Conservation (phyloP, 2,113 vertebrate genomes). For the Trachemys scripta region DNA sequence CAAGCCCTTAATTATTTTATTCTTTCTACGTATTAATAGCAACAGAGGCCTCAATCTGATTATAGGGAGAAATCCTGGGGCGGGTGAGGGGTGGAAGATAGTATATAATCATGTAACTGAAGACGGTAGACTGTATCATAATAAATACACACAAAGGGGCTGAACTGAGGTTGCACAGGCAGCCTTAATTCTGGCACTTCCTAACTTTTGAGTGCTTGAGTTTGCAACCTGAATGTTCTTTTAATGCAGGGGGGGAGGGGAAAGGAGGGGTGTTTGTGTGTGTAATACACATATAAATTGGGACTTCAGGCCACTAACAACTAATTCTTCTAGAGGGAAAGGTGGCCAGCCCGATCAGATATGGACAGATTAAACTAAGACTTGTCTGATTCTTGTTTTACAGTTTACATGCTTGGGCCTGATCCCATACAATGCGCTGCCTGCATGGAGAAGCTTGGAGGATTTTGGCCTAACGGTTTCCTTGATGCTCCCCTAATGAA, state of each 20-base stretch:
- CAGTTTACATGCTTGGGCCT: neutral
- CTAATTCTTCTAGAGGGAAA: neutral
- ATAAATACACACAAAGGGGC: neutral
- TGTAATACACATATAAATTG: neutral
- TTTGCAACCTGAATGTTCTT: neutral
- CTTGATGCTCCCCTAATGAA: neutral
- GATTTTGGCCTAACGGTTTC: neutral
- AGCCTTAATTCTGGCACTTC: neutral
- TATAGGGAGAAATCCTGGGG: too few species aligned
- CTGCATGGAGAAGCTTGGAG: neutral
- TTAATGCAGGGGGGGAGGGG: neutral
- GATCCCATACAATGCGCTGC: neutral
- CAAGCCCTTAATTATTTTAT: neutral
- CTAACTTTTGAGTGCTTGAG: neutral
- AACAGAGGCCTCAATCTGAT: neutral
- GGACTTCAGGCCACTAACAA: neutral
- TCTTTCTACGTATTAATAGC: neutral
- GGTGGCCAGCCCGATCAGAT: neutral
- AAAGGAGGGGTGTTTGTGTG: too few species aligned
- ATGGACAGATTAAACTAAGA: neutral
- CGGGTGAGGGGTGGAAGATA: accelerated
- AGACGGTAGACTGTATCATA: neutral
- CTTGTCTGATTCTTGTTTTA: neutral
- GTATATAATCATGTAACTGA: neutral
- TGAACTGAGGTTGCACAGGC: neutral